These are phyloP conservation scores for Pelecanus crispus DNA, from an alignment of 2,113 vertebrate genomes.

Conservation along the genomic window DNA sequence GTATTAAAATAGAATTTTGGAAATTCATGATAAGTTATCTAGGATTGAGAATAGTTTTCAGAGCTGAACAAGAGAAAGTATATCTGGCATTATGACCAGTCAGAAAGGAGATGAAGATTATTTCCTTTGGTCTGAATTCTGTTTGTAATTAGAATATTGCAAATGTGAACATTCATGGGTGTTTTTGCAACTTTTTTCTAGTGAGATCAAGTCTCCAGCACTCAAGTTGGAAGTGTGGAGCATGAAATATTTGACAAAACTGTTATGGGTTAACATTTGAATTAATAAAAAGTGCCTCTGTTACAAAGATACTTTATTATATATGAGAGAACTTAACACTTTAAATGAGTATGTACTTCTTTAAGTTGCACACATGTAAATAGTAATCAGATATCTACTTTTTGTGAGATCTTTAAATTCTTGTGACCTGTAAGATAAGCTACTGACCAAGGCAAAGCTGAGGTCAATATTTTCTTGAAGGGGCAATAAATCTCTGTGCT, in stretches of 20 bases:
- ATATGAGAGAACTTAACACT: not conserved
- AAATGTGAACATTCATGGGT: not conserved
- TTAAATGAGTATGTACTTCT: not conserved
- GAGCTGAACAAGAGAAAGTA: not conserved
- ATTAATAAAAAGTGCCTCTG: not conserved
- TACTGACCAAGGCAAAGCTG: not conserved
- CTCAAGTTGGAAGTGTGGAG: not conserved
- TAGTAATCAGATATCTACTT: not conserved
- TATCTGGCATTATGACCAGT: not conserved
- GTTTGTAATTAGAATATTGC: not conserved
- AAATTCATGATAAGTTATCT: not conserved
- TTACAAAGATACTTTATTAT: not conserved
- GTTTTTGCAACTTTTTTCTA: not conserved
- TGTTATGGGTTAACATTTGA: not conserved
- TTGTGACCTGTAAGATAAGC: not conserved
- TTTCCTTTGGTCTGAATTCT: not conserved
- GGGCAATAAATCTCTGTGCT: not conserved
- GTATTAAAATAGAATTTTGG: not conserved
- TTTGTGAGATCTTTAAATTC: not conserved
- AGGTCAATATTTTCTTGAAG: constrained; percentile 11
- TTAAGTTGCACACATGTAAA: not conserved
- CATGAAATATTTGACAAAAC: not conserved
- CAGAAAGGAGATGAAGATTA: not conserved
- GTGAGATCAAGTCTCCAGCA: not conserved
- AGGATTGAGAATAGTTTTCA: not conserved